Conservation (phyloP, 1,140 invertebrate species). For the Drosophila nikananu region DNA sequence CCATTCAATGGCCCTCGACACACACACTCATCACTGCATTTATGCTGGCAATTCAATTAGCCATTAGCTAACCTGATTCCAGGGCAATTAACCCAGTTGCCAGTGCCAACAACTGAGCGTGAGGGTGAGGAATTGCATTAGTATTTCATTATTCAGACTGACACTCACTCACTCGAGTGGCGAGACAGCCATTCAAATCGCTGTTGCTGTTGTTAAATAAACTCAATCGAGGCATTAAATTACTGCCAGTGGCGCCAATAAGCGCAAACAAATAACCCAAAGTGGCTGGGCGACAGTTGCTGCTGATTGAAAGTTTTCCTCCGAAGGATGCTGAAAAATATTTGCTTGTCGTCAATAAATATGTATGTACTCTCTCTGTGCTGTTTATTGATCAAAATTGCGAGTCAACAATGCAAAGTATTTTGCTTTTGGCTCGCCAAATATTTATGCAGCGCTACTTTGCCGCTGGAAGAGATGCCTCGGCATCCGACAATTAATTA, state of each 20-base stretch:
- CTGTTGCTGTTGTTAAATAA: constrained; percentile 65
- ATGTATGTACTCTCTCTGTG: constrained; percentile 21
- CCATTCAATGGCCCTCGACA: constrained; percentile 21
- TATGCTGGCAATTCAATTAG: constrained; percentile 38
- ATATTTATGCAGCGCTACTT: constrained; percentile 36
- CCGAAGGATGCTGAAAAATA: constrained; percentile 45
- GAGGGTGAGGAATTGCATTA: constrained; percentile 67
- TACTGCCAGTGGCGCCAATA: constrained; percentile 71
- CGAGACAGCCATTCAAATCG: constrained; percentile 23
- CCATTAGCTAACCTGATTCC: constrained; percentile 8
- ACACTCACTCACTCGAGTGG: neutral
- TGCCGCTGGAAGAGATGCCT: neutral
- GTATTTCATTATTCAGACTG: constrained; percentile 52
- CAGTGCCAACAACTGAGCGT: constrained; percentile 40
- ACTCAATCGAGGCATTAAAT: constrained; percentile 79
- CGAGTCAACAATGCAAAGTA: constrained; percentile 62
- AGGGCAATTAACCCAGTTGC: constrained; percentile 69
- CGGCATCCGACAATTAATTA: constrained; percentile 53
- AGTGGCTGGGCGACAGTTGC: constrained; percentile 36
- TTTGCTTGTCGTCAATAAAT: constrained; percentile 68
- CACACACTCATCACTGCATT: constrained; percentile 1
- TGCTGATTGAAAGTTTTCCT: constrained; percentile 62
- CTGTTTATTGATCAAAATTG: constrained; percentile 53
- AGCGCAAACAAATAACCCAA: constrained; percentile 53
- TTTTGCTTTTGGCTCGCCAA: constrained; percentile 47